Evolutionary conservation across 2,888 invertebrate genomes (phyloP).

Genomic region (Metalampra italica): DNA sequence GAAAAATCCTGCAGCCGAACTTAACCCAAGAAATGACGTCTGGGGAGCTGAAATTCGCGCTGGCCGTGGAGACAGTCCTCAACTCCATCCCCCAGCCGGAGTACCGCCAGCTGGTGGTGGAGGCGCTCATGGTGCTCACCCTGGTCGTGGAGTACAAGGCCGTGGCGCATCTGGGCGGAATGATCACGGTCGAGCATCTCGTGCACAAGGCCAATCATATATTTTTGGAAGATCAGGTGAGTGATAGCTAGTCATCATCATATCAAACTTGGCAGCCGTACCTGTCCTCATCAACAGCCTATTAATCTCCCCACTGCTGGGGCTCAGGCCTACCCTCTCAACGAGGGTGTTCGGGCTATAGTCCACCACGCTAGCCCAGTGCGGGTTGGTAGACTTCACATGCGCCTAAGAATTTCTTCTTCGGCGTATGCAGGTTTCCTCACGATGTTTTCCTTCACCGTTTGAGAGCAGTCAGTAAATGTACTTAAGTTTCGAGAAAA

Average conservation of each 20-base stretch:
- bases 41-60: slow-evolving; percentile 98
- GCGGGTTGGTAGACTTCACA: too few relatives aligned
- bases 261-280: slow-evolving; percentile 10
- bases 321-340: too few relatives aligned
- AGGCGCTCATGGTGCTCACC: slow-evolving; percentile 97
- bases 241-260: slow-evolving; percentile 7
- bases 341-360: too few relatives aligned
- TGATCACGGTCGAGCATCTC: slow-evolving; percentile 92
- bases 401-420: too few relatives aligned
- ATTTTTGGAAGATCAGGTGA: slow-evolving; percentile 96
- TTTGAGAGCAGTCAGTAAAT: too few relatives aligned
- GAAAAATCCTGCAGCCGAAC: slow-evolving; percentile 92
- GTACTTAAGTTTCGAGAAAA: too few relatives aligned
- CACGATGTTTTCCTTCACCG: too few relatives aligned
- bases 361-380: too few relatives aligned
- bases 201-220: slow-evolving; percentile 96
- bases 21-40: slow-evolving; percentile 99
- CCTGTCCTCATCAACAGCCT: too few relatives aligned
- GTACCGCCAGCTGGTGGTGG: slow-evolving; percentile 97
- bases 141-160: slow-evolving; percentile 93
- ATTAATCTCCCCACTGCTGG: too few relatives aligned
- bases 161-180: slow-evolving; percentile 85
- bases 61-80: slow-evolving; percentile 97
- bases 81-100: slow-evolving; percentile 99
- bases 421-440: too few relatives aligned